A percentile compares a stretch with the other conserved stretches of the same genome.
Conservation (phyloP, 2,797 vertebrate genomes). For the Tamandua tetradactyla region DNA sequence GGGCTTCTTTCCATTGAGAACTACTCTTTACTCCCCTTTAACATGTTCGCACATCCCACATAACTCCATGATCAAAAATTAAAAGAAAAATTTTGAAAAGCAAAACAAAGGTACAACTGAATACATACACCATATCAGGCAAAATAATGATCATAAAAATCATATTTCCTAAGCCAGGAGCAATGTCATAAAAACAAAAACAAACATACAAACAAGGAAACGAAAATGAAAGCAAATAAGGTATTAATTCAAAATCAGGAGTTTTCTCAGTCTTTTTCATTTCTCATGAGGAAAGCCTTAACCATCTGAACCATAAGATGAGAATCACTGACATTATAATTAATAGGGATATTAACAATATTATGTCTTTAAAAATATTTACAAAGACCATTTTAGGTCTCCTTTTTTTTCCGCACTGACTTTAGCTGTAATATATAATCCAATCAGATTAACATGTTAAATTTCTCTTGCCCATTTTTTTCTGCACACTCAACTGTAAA, state of each 20-base stretch:
- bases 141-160: conserved; percentile 56
- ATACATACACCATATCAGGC: background rate
- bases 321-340: background rate
- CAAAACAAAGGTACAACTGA: conserved; percentile 64
- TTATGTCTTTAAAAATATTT: background rate
- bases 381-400: background rate
- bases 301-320: background rate
- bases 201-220: background rate
- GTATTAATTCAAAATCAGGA: conserved; percentile 26
- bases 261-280: conserved; percentile 10
- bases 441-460: conserved; percentile 53
- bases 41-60: conserved; percentile 90
- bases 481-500: background rate
- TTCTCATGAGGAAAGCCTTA: background rate
- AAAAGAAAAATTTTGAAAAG: conserved; percentile 72
- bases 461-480: conserved; percentile 51
- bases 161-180: conserved; percentile 28
- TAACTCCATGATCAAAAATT: conserved; percentile 83
- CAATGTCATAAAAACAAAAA: conserved; percentile 41
- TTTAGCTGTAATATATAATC: conserved; percentile 31
- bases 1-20: conserved; percentile 86
- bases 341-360: conserved; percentile 4
- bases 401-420: background rate
- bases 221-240: background rate
- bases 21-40: conserved; percentile 84